These are phyloP conservation scores for Heterocephalus glaber DNA, from an alignment of 2,113 vertebrate genomes.

Conservation along the genomic window DNA sequence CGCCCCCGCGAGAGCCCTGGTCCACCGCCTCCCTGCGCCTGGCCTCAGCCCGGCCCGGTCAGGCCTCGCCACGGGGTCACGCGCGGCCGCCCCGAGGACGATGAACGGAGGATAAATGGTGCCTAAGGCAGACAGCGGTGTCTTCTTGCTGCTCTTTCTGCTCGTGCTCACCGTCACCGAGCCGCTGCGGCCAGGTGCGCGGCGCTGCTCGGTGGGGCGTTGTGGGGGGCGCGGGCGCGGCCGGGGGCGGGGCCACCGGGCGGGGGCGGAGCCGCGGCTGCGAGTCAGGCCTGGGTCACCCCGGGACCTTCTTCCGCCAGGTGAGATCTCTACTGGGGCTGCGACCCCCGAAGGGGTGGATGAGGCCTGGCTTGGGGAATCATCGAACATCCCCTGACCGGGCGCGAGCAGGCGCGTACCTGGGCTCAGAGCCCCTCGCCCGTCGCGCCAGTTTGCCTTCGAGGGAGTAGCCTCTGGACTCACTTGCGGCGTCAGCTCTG, in stretches of 20 bases:
- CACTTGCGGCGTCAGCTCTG: background rate
- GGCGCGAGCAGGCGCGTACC: background rate
- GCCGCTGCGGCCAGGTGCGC: slow-evolving; percentile 94
- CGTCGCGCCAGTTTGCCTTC: background rate
- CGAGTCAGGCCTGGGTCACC: background rate
- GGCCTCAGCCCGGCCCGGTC: slow-evolving; percentile 45
- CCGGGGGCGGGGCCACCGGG: background rate
- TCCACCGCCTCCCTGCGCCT: background rate
- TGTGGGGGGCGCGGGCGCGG: background rate
- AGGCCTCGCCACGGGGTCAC: slow-evolving; percentile 79
- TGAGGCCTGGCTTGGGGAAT: background rate
- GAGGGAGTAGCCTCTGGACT: background rate
- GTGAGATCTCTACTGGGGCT: background rate
- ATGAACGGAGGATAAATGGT: slow-evolving; percentile 99
- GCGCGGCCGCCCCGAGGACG: slow-evolving; percentile 87
- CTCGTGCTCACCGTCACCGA: slow-evolving; percentile 94
- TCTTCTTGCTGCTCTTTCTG: slow-evolving; percentile 93
- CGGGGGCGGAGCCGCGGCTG: background rate
- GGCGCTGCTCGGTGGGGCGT: slow-evolving; percentile 26
- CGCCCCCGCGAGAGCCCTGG: background rate
- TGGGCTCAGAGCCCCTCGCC: background rate
- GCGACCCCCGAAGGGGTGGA: background rate
- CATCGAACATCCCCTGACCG: background rate
- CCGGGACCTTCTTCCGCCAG: background rate
- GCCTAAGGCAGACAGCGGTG: slow-evolving; percentile 96